Percentiles rank a stretch among this genome's conserved stretches.
Evolutionary conservation across 1,140 invertebrate species (phyloP).

Genomic region (Yoshiicerus persimilis): DNA sequence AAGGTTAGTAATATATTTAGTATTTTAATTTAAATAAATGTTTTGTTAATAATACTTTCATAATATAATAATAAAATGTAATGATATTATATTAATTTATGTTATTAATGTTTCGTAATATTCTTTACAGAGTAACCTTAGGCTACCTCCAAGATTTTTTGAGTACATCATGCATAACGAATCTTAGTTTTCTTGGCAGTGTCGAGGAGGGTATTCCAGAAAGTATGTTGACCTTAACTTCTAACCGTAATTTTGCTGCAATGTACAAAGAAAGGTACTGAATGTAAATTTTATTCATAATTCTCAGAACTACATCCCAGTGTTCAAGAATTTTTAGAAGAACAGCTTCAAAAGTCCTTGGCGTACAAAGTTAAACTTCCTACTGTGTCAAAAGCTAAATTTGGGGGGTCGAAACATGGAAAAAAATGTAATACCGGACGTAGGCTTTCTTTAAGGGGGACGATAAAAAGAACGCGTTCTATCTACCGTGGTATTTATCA

Average conservation of each 20-base stretch:
- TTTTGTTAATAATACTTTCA: too few relatives aligned
- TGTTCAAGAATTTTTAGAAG: constrained; percentile 83
- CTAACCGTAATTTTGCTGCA: not conserved
- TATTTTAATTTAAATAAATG: not conserved
- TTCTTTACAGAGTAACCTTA: constrained; percentile 73
- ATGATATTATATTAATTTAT: not conserved
- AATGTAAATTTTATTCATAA: not conserved
- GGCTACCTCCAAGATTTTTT: constrained; percentile 89
- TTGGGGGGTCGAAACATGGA: not conserved
- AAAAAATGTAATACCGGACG: constrained; percentile 49
- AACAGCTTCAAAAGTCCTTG: constrained; percentile 78
- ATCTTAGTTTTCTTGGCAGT: constrained; percentile 89
- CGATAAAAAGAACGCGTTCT: constrained; percentile 82
- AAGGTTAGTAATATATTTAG: constrained; percentile 57
- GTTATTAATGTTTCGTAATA: constrained; percentile 28
- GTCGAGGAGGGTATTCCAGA: constrained; percentile 88
- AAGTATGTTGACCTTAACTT: constrained; percentile 57
- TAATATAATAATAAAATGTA: too few relatives aligned
- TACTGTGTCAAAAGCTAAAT: constrained; percentile 2
- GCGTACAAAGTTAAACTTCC: constrained; percentile 68
- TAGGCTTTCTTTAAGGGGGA: constrained; percentile 79
- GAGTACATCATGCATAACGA: constrained; percentile 93
- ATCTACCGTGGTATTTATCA: constrained; percentile 57
- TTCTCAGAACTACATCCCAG: constrained; percentile 70
- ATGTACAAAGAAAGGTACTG: not conserved